These are phyloP conservation scores for Itoplectis maculator DNA, from an alignment of 2,888 invertebrate species.

Conservation along the genomic window DNA sequence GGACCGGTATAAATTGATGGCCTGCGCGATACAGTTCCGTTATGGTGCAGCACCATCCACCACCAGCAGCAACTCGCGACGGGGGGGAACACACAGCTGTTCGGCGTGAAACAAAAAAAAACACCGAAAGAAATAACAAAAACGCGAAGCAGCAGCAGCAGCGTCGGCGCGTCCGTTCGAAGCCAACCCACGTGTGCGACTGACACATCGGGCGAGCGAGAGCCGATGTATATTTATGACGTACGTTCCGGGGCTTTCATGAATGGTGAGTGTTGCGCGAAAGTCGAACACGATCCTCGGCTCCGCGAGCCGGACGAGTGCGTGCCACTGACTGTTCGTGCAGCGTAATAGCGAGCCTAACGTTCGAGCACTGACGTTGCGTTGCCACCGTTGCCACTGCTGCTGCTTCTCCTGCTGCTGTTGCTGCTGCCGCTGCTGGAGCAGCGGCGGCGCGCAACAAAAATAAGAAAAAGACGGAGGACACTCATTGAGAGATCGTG, in stretches of 20 bases:
- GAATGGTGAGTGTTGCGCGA: conserved; percentile 11
- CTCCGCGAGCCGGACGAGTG: background rate
- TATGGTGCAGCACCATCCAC: background rate
- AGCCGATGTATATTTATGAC: conserved; percentile 20
- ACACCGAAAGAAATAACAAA: background rate
- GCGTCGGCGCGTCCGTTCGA: conserved; percentile 34
- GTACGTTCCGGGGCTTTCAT: background rate
- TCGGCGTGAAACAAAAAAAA: background rate
- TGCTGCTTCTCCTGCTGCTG: no score
- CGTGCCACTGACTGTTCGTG: background rate
- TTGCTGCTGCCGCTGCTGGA: no score
- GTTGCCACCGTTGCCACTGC: no score
- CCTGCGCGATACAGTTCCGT: background rate
- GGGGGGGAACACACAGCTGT: background rate
- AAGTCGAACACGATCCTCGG: conserved; percentile 6
- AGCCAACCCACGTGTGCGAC: conserved; percentile 66
- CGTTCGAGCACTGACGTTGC: no score
- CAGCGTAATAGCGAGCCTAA: background rate
- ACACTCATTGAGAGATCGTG: background rate
- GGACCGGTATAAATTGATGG: background rate
- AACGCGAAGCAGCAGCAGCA: background rate
- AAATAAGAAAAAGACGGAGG: background rate
- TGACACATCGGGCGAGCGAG: conserved; percentile 45
- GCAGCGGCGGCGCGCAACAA: background rate
- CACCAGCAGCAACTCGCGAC: background rate